Conservation (phyloP, 2,797 vertebrate genomes). For the Cichlasoma orientale region DNA sequence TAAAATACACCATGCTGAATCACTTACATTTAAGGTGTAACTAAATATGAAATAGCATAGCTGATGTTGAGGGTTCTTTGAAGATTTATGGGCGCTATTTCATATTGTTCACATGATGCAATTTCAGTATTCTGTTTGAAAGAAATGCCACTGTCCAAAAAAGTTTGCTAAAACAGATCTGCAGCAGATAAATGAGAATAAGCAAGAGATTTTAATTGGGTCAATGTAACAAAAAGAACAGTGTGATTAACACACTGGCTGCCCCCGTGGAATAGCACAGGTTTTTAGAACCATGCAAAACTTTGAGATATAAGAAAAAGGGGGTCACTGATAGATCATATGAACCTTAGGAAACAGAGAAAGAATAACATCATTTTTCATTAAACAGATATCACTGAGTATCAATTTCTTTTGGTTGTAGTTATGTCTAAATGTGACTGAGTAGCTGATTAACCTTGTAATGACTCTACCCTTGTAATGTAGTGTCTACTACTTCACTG, state of each 20-base stretch:
- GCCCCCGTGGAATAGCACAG: background rate
- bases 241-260: background rate
- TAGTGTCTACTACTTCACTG: no score
- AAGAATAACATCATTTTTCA: background rate
- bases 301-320: background rate
- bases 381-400: background rate
- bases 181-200: background rate
- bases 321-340: background rate
- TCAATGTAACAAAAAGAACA: slow-evolving; percentile 5
- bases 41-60: background rate
- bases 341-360: background rate
- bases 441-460: background rate
- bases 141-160: background rate
- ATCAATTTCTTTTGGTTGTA: background rate
- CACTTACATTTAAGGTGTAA: background rate
- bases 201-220: background rate
- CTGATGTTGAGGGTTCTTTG: background rate
- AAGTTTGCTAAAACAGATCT: background rate
- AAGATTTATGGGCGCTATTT: background rate
- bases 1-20: background rate
- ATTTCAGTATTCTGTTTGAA: background rate
- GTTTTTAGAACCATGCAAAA: background rate
- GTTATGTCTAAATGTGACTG: background rate
- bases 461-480: background rate
- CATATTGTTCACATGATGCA: background rate